Evolutionary conservation across 2,888 invertebrate species (phyloP), one percentile per base, ranked within the genome.

Genomic region (Pollenia labialis): DNA sequence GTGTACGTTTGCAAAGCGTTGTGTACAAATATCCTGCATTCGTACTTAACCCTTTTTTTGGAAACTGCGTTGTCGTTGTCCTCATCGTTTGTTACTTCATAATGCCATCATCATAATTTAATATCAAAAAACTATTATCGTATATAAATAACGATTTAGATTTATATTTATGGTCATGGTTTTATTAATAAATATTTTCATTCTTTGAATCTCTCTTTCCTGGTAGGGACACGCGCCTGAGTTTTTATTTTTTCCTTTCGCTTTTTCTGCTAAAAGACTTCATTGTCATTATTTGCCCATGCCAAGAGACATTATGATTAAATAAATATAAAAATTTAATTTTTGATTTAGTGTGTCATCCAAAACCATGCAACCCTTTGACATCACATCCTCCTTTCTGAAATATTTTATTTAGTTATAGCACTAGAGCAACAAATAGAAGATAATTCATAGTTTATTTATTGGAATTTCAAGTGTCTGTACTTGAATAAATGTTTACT

Each of bases 331-430:
- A 90, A 91, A 90, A 90, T 89, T 60, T 91, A 91, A 91, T 91
- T 92, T 92, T 91, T 91, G 92, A 92, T 92, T 92, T 92, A 92
- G 88, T 90, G 89, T 88, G 46, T 71, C 62, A 64, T 46, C 54
- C 71, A 23, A 12, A 11, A 0, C 18, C 42, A 48, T 23, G 14
- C 90, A 91, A 90, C 89, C 89, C 88, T 86, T 89, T 80, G 56
- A 16, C 4, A 44, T 44, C 23, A 50, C 58, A 52, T 60, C n/a
- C 48, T 60, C 10, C 11, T 68, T 16, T 10, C 58, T 58, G 42
- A 58, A 60, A 60, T 50, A 50, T 46, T 80, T 71, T 32, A 18
- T 68, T 68, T 58, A 18, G 23, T 69, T 75, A 50, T 11, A 76
- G 40, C 8, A 40, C 9, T 32, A 54, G 23, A 69, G 18, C 12